Base-by-base conservation (phyloP, 2,113 vertebrate genomes). In the Heterotilapia buettikoferi region DNA sequence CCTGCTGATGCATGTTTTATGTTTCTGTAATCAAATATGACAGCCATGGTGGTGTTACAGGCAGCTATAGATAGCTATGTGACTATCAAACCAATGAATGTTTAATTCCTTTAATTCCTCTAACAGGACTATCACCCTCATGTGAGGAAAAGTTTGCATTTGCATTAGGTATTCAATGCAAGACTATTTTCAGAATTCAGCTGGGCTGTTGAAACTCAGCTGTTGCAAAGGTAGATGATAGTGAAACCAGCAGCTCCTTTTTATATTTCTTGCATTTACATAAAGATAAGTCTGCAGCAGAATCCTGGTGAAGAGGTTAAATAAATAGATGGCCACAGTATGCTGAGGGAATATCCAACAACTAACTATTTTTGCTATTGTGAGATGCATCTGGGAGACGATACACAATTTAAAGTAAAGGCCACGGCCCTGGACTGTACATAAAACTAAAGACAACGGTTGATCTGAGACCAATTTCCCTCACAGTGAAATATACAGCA, bases 401-500 rank as follows among this genome's bases (percentile, higher is more conserved):
- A 43, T 57, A 83, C 12, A 78, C 40, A 19, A 9, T n/a, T 61
- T 38, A 29, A 50, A 16, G 66, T 83, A 31, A 91, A 79, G 56
- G 36, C 21, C 18, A 31, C 29, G 85, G 63, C 7, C 63, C 18
- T 38, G 16, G n/a, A 80, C 47, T 33, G 24, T 47, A 80, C 50
- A 87, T 84, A 83, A 80, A 86, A 45, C 50, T 63, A 79, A 84
- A 61, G 57, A 79, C 82, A 84, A 47, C 14, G 19, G 84, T 18
- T 87, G 86, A 85, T 56, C 53, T 52, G 73, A 78, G 73, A 78
- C 73, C 84, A 89, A 84, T 89, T 90, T 78, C 7, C 53, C 38
- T 90, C 59, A 56, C 24, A 45, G 45, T 56, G 80, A 89, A 66
- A 86, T 80, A 88, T 31, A 54, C 9, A 53, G 18, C 59, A 43